Conservation (phyloP, 2,113 vertebrate genomes). For the Sorex araneus region DNA sequence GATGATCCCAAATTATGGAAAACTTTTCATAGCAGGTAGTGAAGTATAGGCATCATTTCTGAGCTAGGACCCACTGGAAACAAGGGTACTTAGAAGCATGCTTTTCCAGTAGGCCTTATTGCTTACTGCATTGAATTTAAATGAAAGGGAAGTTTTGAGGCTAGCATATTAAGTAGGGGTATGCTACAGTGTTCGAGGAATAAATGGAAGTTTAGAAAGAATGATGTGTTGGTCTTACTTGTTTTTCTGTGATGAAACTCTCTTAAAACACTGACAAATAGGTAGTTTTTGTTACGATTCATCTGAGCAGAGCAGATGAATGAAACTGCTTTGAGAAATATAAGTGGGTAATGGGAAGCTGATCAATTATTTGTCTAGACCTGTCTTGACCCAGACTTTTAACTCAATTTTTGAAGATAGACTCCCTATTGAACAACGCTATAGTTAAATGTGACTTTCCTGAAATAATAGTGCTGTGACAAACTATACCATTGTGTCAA, state of each 20-base stretch:
- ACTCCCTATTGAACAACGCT: too few species aligned
- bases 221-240: not conserved
- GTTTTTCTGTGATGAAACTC: not conserved
- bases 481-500: not conserved
- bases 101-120: not conserved
- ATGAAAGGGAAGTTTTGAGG: not conserved
- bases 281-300: not conserved
- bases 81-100: not conserved
- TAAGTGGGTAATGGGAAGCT: too few species aligned
- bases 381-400: not conserved
- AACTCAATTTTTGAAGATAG: not conserved
- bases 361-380: too few species aligned
- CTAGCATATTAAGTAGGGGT: not conserved
- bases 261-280: not conserved
- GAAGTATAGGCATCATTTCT: slow-evolving; percentile 37
- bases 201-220: slow-evolving; percentile 19
- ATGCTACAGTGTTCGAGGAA: not conserved
- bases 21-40: not conserved
- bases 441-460: not conserved
- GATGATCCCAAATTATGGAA: not conserved
- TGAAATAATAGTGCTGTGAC: not conserved
- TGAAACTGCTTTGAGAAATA: too few species aligned
- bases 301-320: too few species aligned
- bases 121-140: not conserved
- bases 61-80: not conserved